Evolutionary conservation across 1,140 invertebrate genomes (phyloP).

Genomic region (Mycetomoellerius zeteki): DNA sequence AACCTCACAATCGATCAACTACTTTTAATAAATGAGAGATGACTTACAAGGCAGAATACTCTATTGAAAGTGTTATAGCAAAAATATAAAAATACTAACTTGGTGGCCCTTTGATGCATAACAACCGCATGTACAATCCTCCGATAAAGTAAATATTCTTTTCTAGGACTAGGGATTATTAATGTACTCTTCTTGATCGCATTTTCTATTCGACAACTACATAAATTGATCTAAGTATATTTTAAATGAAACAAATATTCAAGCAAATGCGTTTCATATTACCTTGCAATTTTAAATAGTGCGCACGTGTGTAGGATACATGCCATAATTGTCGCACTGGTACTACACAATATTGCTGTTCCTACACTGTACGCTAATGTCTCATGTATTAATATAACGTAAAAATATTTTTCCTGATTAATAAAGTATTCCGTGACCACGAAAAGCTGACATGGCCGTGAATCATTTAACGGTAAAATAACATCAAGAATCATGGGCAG

Average conservation of each 20-base stretch:
- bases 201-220: conserved; percentile 32
- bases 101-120: conserved; percentile 26
- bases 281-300: conserved; percentile 71
- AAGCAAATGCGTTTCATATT: conserved; percentile 5
- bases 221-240: conserved; percentile 11
- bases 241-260: background rate
- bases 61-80: background rate
- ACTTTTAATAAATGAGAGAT: background rate
- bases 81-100: conserved; percentile 41
- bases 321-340: conserved; percentile 60
- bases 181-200: background rate
- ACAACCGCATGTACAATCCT: conserved; percentile 15
- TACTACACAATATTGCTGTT: conserved; percentile 47
- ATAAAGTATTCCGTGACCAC: conserved; percentile 31
- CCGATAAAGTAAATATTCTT: background rate
- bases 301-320: conserved; percentile 69
- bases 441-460: conserved; percentile 7
- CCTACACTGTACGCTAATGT: conserved; percentile 38
- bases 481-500: conserved; percentile 20
- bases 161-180: background rate
- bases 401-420: conserved; percentile 61
- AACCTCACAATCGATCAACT: background rate
- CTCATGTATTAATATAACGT: conserved; percentile 48
- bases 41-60: background rate
- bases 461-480: conserved; percentile 37